A percentile compares a stretch with the other conserved stretches of the same genome.
Evolutionary conservation across 2,797 vertebrate genomes (phyloP).

Genomic region (Gambelia wislizenii): DNA sequence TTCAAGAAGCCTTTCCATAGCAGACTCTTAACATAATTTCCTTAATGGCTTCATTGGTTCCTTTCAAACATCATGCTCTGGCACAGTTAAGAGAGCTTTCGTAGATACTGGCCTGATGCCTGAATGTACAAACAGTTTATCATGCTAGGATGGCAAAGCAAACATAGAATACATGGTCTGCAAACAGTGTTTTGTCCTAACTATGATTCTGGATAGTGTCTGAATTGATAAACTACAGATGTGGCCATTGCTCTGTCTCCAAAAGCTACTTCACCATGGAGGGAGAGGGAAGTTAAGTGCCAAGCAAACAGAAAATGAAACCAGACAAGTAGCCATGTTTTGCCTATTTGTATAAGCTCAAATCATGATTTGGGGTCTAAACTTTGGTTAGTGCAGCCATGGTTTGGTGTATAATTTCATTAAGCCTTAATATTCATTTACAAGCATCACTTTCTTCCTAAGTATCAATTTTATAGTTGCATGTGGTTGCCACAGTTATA

Average conservation of each 20-base stretch:
- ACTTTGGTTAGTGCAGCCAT: neutral
- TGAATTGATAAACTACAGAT: neutral
- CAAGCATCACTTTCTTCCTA: neutral
- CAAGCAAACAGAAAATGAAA: neutral
- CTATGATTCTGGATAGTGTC: neutral
- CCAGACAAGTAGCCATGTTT: neutral
- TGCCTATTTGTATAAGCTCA: neutral
- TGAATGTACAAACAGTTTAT: neutral
- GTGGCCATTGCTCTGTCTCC: neutral
- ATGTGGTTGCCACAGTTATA: neutral
- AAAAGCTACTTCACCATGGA: neutral
- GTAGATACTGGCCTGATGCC: neutral
- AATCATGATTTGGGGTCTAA: neutral
- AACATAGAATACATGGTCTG: neutral
- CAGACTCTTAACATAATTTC: slow-evolving; percentile 4
- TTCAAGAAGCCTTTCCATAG: neutral
- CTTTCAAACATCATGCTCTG: neutral
- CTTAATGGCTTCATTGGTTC: neutral
- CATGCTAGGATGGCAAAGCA: neutral
- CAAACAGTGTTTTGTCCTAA: neutral
- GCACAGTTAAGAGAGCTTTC: neutral
- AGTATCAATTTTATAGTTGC: neutral
- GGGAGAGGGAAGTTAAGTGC: neutral
- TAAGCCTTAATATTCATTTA: neutral
- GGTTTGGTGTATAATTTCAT: neutral